These are phyloP conservation scores for Oscheius sp. DNA, from an alignment of 2,888 invertebrate genomes.

Conservation along the genomic window DNA sequence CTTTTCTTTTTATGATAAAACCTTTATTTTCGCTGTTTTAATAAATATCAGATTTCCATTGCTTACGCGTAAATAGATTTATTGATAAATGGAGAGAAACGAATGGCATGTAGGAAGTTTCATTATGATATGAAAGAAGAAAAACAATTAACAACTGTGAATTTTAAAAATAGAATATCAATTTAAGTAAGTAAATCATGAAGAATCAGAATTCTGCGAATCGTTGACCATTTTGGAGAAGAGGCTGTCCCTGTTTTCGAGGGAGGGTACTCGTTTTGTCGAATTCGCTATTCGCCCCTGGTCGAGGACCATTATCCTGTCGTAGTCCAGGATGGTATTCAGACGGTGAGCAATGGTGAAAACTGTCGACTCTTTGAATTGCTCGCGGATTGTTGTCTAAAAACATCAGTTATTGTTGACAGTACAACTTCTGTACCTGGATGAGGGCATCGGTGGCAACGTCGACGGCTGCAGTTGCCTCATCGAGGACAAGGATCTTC, in stretches of 20 bases:
- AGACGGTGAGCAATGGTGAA: constrained; percentile 82
- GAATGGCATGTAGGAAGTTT: no score
- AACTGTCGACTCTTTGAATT: constrained; percentile 82
- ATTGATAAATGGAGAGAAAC: no score
- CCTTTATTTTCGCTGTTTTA: no score
- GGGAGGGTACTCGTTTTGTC: constrained; percentile 73
- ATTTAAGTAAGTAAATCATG: neutral
- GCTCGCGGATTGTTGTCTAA: constrained; percentile 81
- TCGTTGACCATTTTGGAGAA: constrained; percentile 75
- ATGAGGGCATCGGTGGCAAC: constrained; percentile 74
- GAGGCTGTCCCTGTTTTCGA: constrained; percentile 71
- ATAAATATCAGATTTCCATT: no score
- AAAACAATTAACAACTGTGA: no score
- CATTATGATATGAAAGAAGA: no score
- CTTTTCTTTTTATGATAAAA: no score
- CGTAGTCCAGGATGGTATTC: constrained; percentile 84
- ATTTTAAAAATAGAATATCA: no score
- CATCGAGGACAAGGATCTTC: constrained; percentile 80
- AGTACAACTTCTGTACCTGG: neutral
- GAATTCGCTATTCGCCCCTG: constrained; percentile 75
- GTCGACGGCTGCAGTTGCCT: constrained; percentile 78
- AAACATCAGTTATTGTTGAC: neutral
- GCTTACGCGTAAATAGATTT: no score
- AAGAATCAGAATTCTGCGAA: constrained; percentile 61
- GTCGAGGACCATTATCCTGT: constrained; percentile 74